Evolutionary conservation across 2,113 vertebrate species (phyloP).

Genomic region (Platysternon megacephalum): DNA sequence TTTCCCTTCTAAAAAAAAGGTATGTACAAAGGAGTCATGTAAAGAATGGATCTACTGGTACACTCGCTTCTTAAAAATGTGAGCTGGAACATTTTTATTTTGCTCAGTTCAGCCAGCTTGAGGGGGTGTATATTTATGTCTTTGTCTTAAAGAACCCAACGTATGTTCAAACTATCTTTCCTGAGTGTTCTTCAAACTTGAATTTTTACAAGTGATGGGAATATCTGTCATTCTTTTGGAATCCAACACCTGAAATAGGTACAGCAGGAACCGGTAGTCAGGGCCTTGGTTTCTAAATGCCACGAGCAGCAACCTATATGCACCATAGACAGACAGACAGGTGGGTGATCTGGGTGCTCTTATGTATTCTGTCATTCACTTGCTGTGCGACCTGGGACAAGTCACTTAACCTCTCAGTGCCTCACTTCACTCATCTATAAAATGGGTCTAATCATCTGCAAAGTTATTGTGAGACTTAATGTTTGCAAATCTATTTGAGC

Average conservation of each 20-base stretch:
- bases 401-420: neutral
- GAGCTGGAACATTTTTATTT: neutral
- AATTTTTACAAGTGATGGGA: neutral
- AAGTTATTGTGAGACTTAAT: neutral
- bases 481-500: neutral
- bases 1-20: neutral
- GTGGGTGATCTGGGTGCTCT: neutral
- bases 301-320: neutral
- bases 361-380: neutral
- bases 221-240: neutral
- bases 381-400: neutral
- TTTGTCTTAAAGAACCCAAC: neutral
- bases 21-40: neutral
- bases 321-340: neutral
- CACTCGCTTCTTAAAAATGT: neutral
- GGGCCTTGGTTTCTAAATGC: neutral
- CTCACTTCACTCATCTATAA: neutral
- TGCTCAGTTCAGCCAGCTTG: neutral
- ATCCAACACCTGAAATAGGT: neutral
- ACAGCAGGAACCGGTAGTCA: neutral
- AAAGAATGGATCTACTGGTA: neutral
- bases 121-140: neutral
- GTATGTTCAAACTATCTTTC: neutral
- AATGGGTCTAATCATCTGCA: neutral
- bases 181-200: neutral